These are phyloP conservation scores for Cabera pusaria DNA, from an alignment of 2,888 invertebrate species.

Conservation along the genomic window DNA sequence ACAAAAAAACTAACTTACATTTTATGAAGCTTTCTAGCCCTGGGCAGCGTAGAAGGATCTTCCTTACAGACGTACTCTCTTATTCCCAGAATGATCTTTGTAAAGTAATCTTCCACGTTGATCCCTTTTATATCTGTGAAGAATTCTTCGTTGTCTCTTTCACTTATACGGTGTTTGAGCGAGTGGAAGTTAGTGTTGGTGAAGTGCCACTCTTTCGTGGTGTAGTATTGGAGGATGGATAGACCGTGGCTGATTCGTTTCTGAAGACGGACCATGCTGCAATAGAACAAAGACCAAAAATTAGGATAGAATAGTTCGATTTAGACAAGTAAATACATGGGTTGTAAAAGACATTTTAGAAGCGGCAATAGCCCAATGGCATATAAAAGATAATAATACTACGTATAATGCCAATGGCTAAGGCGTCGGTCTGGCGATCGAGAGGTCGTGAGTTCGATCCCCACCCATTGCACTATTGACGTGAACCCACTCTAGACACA, in stretches of 20 bases:
- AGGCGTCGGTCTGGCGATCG: no score
- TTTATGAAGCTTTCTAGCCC: slow-evolving; percentile 85
- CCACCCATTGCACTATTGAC: no score
- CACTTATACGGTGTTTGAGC: slow-evolving; percentile 75
- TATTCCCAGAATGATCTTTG: slow-evolving; percentile 88
- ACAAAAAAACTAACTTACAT: slow-evolving; percentile 83
- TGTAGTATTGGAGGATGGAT: slow-evolving; percentile 90
- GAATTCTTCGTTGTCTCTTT: slow-evolving; percentile 85
- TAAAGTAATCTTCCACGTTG: slow-evolving; percentile 55
- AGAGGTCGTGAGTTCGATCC: no score
- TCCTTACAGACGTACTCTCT: slow-evolving; percentile 93
- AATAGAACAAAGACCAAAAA: neutral
- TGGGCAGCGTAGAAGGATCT: slow-evolving; percentile 88
- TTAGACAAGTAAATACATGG: no score
- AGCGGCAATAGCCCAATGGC: no score
- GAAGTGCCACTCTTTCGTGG: slow-evolving; percentile 92
- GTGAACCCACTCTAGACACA: no score
- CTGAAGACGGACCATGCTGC: slow-evolving; percentile 86
- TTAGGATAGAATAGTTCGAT: no score
- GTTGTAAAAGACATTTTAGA: no score
- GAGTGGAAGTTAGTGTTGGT: slow-evolving; percentile 83
- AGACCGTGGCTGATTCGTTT: slow-evolving; percentile 85
- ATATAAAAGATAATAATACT: no score
- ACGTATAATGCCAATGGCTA: no score
- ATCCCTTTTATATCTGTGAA: slow-evolving; percentile 68